phyloP scores from a whole-genome alignment of 2,888 invertebrate genomes.

The Malthinus flaveolus region DNA sequence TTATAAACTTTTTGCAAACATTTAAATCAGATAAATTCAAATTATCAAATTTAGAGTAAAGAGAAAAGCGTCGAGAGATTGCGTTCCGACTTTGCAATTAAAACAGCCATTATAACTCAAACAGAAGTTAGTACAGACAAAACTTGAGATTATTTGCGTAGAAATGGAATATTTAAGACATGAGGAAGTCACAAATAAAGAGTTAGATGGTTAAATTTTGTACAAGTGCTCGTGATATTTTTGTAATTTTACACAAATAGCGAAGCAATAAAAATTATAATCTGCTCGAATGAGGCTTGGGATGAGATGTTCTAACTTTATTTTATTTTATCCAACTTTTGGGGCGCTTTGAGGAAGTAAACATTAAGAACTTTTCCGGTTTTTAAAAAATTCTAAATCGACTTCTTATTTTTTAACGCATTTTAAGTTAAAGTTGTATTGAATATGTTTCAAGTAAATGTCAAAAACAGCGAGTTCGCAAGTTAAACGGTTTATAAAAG shows the following conservation, averaged over 20 bases:
- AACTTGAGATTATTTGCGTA: conserved; percentile 33
- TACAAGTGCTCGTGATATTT: background rate
- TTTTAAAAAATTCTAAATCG: background rate
- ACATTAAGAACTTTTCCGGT: conserved; percentile 1
- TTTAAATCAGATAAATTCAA: conserved; percentile 18
- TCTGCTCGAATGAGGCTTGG: background rate
- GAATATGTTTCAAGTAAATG: conserved; percentile 2
- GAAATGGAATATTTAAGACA: conserved; percentile 33
- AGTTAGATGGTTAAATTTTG: too few species aligned
- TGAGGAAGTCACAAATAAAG: conserved; percentile 6
- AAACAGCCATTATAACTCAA: conserved; percentile 32
- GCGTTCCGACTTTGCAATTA: conserved; percentile 20
- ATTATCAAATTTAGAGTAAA: conserved; percentile 17
- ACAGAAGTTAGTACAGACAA: conserved; percentile 29
- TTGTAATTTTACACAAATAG: conserved; percentile 1
- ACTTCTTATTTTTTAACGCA: background rate
- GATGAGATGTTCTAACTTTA: background rate
- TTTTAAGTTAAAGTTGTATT: background rate
- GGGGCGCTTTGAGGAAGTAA: background rate
- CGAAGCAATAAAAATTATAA: background rate
- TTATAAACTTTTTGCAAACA: background rate
- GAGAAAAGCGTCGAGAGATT: conserved; percentile 15
- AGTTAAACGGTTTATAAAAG: background rate
- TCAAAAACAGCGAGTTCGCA: background rate
- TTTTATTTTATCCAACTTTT: background rate